A percentile compares a stretch with the other conserved stretches of the same genome.
phyloP scores from a whole-genome alignment of 2,113 vertebrate genomes.

The Rhynchomys soricoides region DNA sequence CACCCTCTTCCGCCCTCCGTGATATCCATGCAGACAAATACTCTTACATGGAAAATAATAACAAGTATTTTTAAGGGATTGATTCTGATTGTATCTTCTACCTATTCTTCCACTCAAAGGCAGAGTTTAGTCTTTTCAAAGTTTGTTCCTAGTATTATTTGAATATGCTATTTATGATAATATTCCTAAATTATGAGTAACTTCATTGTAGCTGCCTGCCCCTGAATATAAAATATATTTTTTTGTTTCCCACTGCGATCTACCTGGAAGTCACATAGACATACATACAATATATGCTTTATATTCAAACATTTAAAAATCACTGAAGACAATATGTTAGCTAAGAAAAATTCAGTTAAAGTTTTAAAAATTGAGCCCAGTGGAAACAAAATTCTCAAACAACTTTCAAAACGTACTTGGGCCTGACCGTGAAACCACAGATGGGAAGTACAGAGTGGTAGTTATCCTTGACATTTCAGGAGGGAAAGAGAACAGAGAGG shows the following conservation, averaged over 20 bases:
- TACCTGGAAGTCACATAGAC: not conserved
- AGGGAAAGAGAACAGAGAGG: slow-evolving; percentile 73
- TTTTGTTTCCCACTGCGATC: not conserved
- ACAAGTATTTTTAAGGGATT: not conserved
- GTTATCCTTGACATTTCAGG: slow-evolving; percentile 82
- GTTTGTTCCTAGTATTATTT: not conserved
- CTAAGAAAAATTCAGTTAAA: slow-evolving; percentile 20
- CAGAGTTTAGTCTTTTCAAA: not conserved
- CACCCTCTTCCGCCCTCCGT: not conserved
- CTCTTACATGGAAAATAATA: not conserved
- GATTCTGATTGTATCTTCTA: not conserved
- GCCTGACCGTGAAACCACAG: slow-evolving; percentile 76
- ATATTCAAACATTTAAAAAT: slow-evolving; percentile 25
- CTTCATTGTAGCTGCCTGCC: not conserved
- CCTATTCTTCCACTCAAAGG: not conserved
- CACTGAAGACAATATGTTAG: not conserved
- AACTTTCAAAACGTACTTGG: slow-evolving; percentile 70
- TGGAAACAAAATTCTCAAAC: slow-evolving; percentile 38
- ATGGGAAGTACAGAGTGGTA: slow-evolving; percentile 82
- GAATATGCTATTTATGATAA: not conserved
- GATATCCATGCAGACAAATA: not conserved
- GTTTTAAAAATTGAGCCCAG: not conserved
- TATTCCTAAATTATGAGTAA: not conserved
- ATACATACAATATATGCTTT: not conserved
- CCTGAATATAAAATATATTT: not conserved